These are phyloP conservation scores for Acanthosepion pharaonis DNA, from an alignment of 2,888 invertebrate genomes.

Conservation along the genomic window DNA sequence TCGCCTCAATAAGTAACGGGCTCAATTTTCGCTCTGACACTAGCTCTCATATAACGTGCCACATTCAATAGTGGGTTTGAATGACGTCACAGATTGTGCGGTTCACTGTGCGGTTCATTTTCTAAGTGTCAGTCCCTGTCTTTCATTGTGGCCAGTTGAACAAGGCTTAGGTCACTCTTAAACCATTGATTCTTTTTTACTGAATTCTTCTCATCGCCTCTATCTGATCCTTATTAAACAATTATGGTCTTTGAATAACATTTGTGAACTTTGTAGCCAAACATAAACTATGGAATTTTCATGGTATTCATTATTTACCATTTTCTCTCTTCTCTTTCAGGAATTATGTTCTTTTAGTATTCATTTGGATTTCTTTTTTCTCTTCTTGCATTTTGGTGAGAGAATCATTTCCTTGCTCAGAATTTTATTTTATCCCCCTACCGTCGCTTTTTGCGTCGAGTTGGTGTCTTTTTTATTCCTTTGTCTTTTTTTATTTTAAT, in stretches of 20 bases:
- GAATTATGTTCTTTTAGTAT: background rate
- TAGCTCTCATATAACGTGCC: background rate
- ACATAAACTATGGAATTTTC: background rate
- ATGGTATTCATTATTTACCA: background rate
- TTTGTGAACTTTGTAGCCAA: background rate
- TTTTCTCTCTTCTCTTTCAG: background rate
- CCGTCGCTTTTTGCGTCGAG: background rate
- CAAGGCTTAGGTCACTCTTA: background rate
- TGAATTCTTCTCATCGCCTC: background rate
- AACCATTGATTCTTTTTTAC: background rate
- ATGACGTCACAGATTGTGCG: background rate
- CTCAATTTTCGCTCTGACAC: background rate
- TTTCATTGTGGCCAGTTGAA: background rate
- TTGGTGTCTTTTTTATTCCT: background rate
- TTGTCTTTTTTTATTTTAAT: background rate
- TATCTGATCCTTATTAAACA: background rate
- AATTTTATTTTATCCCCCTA: background rate
- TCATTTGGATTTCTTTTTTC: background rate
- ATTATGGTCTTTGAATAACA: background rate
- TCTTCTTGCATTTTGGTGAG: background rate
- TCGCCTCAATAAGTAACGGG: background rate
- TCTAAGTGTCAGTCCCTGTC: background rate
- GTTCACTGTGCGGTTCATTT: too few species aligned
- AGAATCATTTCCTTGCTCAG: background rate
- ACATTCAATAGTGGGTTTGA: background rate